Evolutionary conservation across 1,140 invertebrate genomes (phyloP), one percentile per base, ranked within the genome.

Genomic region (Brachionus rubens): DNA sequence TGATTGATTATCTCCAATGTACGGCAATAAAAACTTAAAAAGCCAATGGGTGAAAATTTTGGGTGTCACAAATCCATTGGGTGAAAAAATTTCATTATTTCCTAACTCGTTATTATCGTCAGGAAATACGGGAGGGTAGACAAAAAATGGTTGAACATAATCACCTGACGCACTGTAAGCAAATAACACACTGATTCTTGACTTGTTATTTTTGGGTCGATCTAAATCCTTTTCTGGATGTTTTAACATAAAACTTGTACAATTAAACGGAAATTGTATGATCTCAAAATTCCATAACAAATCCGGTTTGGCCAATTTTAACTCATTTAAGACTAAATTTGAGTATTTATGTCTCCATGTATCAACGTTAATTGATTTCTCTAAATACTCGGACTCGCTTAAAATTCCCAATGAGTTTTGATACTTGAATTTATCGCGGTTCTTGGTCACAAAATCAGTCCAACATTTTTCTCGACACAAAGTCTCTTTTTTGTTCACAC

Each of bases 141-240:
- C 59, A 65, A 65, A 65, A 43, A 24, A 65, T 10, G 59, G 59
- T 36, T 65, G 59, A 9, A 65, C 19, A 65, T 65, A 65, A 26
- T 65, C 59, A 43, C 59, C 59, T 19, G 19, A 19, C 10, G 59
- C 59, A 4, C 26, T 65, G 36, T 43, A 65, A 5, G 59, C 59
- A 9, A 65, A 65, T 26, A 65, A 43, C 3, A 65, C 59, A 46
- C 59, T 65, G 7, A 65, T 43, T 65, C 59, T 65, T 41, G 59
- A 28, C 14, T 65, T 65, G 7, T 12, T n/a, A 41, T 65, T 65
- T 26, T 43, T 65, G 1, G 59, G 59, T 43, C 59, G 41, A 0
- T 65, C 59, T 3, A 3, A 12, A 21, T 65, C 59, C 19, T 43
- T 65, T 28, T 65, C 59, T 14, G 59, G 59, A 10, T 65, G 36